A percentile compares a stretch with the other conserved stretches of the same genome.
phyloP scores from a whole-genome alignment of 1,140 invertebrate species.

The Leptinotarsa defecta region DNA sequence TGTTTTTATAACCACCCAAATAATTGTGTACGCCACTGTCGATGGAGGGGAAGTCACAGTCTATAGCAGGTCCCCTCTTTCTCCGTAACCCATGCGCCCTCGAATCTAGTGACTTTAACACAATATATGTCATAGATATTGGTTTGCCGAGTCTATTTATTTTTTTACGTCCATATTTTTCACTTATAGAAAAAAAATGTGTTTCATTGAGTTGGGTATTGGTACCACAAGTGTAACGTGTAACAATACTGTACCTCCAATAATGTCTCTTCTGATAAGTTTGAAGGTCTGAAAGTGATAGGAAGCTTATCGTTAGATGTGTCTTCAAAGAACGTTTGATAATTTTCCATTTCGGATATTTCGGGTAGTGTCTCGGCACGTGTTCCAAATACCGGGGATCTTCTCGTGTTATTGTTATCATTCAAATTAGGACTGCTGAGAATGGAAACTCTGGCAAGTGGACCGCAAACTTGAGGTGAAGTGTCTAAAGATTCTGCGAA shows the following conservation, averaged over 20 bases:
- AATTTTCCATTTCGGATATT: constrained; percentile 68
- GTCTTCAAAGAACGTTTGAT: constrained; percentile 63
- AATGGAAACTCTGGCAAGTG: constrained; percentile 65
- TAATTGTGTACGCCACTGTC: too few species aligned
- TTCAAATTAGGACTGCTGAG: constrained; percentile 59
- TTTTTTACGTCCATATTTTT: too few species aligned
- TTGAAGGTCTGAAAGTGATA: constrained; percentile 83
- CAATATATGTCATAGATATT: too few species aligned
- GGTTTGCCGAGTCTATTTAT: too few species aligned
- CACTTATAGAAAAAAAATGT: too few species aligned
- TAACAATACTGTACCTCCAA: constrained; percentile 67
- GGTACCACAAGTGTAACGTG: neutral
- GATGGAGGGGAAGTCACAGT: too few species aligned
- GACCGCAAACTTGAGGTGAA: constrained; percentile 71
- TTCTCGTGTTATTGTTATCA: constrained; percentile 60
- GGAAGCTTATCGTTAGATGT: constrained; percentile 63
- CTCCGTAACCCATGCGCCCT: too few species aligned
- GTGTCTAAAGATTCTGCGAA: constrained; percentile 58
- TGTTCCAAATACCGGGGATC: constrained; percentile 67
- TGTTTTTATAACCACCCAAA: too few species aligned
- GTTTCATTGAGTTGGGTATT: too few species aligned
- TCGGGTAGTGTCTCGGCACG: constrained; percentile 79
- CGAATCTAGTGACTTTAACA: too few species aligned
- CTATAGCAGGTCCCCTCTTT: too few species aligned
- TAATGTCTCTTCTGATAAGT: constrained; percentile 93